Conservation (phyloP, 2,888 invertebrate genomes). For the Alsophila aescularia region DNA sequence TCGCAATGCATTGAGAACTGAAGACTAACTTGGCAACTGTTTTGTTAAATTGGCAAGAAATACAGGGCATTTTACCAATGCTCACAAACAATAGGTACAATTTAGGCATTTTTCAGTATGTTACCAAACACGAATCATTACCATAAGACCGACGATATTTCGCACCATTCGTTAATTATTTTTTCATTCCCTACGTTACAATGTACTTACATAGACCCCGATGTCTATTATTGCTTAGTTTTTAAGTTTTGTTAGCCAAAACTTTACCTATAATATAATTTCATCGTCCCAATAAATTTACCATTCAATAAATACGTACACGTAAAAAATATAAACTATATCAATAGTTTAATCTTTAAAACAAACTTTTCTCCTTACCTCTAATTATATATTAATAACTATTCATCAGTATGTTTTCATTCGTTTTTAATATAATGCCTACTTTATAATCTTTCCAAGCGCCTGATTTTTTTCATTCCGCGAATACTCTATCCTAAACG, state of each 20-base stretch:
- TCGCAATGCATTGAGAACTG: slow-evolving; percentile 57
- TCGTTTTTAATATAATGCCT: slow-evolving; percentile 82
- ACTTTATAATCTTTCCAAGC: slow-evolving; percentile 84
- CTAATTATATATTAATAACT: slow-evolving; percentile 85
- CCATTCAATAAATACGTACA: slow-evolving; percentile 85
- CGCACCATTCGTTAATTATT: slow-evolving; percentile 79
- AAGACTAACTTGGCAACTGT: slow-evolving; percentile 35
- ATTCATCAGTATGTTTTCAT: slow-evolving; percentile 82
- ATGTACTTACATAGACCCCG: slow-evolving; percentile 82
- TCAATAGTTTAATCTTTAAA: slow-evolving; percentile 85
- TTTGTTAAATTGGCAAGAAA: slow-evolving; percentile 66
- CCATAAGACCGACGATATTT: slow-evolving; percentile 77
- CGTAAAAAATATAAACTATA: slow-evolving; percentile 85
- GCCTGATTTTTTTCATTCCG: slow-evolving; percentile 73
- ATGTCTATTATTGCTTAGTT: slow-evolving; percentile 82
- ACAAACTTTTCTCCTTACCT: slow-evolving; percentile 76
- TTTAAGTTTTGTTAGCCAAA: slow-evolving; percentile 82
- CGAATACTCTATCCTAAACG: slow-evolving; percentile 73
- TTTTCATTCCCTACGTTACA: slow-evolving; percentile 77
- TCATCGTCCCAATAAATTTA: slow-evolving; percentile 84
- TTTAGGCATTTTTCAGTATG: slow-evolving; percentile 71
- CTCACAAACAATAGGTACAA: slow-evolving; percentile 74
- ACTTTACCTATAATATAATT: slow-evolving; percentile 83
- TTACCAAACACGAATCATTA: slow-evolving; percentile 62
- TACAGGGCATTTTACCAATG: slow-evolving; percentile 68